These are phyloP conservation scores for Dicaeum eximium DNA, from an alignment of 2,113 vertebrate genomes.

Conservation along the genomic window DNA sequence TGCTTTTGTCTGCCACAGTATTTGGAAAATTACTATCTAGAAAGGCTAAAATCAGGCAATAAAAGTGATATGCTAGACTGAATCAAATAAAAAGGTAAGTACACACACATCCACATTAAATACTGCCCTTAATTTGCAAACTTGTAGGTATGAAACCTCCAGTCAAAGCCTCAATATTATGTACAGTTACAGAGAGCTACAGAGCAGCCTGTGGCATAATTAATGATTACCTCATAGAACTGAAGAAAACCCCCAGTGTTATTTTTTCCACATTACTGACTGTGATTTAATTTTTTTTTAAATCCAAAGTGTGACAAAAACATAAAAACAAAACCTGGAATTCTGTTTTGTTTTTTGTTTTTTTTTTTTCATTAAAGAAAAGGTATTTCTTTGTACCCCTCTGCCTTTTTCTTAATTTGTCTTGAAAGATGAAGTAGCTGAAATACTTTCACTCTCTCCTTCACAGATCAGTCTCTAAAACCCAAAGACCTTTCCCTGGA, in stretches of 20 bases:
- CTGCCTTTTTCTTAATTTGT: not conserved
- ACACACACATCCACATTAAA: not conserved
- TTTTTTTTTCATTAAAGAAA: not conserved
- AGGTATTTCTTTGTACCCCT: not conserved
- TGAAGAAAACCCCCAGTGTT: rapidly evolving
- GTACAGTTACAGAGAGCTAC: not conserved
- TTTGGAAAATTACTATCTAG: not conserved
- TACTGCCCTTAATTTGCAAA: not conserved
- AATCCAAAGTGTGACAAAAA: not conserved
- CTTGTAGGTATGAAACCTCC: not conserved
- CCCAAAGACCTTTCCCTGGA: not conserved
- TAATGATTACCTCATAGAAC: not conserved
- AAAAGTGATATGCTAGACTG: not conserved
- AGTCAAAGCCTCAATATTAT: not conserved
- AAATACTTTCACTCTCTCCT: not conserved
- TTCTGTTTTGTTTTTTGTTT: too few relatives aligned
- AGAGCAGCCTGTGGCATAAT: not conserved
- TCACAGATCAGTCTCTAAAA: not conserved
- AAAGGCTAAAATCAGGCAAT: not conserved
- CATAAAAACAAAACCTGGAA: not conserved
- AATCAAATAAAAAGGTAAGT: not conserved
- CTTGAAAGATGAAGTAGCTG: not conserved
- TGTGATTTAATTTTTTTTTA: not conserved
- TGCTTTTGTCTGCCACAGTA: not conserved
- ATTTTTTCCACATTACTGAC: not conserved